Evolutionary conservation across 1,140 invertebrate species (phyloP).

Genomic region (Drosophila azteca): DNA sequence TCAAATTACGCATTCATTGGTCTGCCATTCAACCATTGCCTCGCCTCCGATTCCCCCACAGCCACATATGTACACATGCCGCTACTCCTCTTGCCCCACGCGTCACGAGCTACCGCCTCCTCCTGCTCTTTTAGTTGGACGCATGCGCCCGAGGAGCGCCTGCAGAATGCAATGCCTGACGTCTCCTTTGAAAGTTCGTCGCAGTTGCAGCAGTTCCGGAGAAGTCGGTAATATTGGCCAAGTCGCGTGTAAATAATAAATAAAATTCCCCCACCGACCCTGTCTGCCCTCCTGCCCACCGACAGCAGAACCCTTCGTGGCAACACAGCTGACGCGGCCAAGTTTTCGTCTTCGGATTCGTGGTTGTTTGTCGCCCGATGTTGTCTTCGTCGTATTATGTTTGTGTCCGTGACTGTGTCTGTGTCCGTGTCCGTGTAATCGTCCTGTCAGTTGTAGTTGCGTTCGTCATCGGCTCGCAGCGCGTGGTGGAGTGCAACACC

Average conservation of each 20-base stretch:
- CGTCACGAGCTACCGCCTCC: background rate
- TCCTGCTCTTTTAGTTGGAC: conserved; percentile 8
- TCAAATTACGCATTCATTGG: conserved; percentile 47
- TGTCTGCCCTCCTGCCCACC: background rate
- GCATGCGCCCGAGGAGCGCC: conserved; percentile 31
- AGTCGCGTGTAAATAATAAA: conserved; percentile 69
- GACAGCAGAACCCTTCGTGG: background rate
- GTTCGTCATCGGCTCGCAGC: conserved; percentile 52
- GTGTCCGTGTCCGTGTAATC: background rate
- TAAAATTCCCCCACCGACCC: conserved; percentile 30
- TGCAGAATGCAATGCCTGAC: conserved; percentile 42
- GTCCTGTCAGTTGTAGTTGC: conserved; percentile 62
- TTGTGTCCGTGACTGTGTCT: conserved; percentile 15
- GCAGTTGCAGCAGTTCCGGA: conserved; percentile 38
- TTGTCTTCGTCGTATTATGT: conserved; percentile 5
- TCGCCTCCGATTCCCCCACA: background rate
- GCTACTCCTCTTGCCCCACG: background rate
- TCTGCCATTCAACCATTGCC: background rate
- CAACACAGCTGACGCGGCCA: conserved; percentile 62
- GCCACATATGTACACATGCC: no score
- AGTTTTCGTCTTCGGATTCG: conserved; percentile 28
- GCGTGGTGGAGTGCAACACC: conserved; percentile 26
- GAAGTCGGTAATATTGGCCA: conserved; percentile 40
- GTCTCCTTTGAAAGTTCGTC: conserved; percentile 6
- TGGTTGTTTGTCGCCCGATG: conserved; percentile 30